These are phyloP conservation scores for Amazona guildingii DNA, from an alignment of 2,113 vertebrate genomes.

Conservation along the genomic window DNA sequence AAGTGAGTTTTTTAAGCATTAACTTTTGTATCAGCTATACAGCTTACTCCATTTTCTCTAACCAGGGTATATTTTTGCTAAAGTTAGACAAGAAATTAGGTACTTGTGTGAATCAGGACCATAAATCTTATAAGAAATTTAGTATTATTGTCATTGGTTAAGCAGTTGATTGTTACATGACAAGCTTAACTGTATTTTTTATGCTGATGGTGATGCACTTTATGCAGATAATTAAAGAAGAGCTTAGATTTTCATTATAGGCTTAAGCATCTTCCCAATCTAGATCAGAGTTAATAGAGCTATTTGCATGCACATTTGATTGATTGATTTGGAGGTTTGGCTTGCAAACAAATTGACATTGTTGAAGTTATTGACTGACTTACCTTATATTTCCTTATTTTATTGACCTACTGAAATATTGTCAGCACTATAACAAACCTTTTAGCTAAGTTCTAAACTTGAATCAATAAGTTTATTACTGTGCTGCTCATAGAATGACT, in stretches of 20 bases:
- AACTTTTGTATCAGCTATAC: neutral
- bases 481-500: neutral
- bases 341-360: slow-evolving; percentile 64
- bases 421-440: neutral
- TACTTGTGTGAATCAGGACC: neutral
- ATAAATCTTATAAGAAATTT: slow-evolving; percentile 21
- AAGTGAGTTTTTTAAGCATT: neutral
- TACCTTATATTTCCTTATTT: slow-evolving; percentile 43
- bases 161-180: slow-evolving; percentile 49
- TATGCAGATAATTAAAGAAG: slow-evolving; percentile 73
- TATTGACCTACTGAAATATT: slow-evolving; percentile 60
- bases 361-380: slow-evolving; percentile 59
- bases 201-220: slow-evolving; percentile 55
- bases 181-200: slow-evolving; percentile 33
- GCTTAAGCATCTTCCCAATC: slow-evolving; percentile 47
- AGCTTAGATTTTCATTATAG: slow-evolving; percentile 69
- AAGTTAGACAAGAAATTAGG: neutral
- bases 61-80: neutral
- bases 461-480: slow-evolving; percentile 31
- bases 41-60: neutral
- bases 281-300: slow-evolving; percentile 68
- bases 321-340: slow-evolving; percentile 62
- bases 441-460: slow-evolving; percentile 31
- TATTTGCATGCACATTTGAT: slow-evolving; percentile 62
- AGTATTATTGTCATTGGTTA: slow-evolving; percentile 20